Base-by-base conservation (phyloP, 2,888 invertebrate species). In the Orchestes rusci region DNA sequence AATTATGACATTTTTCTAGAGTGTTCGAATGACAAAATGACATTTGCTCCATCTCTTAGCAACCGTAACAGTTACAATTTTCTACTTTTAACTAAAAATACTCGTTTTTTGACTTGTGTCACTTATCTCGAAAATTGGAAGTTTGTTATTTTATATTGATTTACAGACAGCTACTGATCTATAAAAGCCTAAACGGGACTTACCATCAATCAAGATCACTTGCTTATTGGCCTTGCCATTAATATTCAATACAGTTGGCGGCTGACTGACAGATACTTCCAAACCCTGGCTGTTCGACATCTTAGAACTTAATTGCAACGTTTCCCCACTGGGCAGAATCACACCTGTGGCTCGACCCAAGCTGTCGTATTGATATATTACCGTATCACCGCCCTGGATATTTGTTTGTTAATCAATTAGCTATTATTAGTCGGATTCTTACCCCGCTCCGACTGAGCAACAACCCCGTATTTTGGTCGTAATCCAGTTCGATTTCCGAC, bases 241-340 rank as follows among this genome's bases (percentile, higher is more conserved):
- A 37, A 69, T 61, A 35, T 59, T 61, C 28, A 69, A 52, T 44
- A 62, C 52, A 10, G 63, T 59, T 15, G 67, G 66, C 4, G 69
- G 68, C 53, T 62, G 63, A 50, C 56, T 64, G 7, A 88, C 80
- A 35, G 82, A 79, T 0, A 89, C 82, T 7, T 82, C 80, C 38
- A 89, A 71, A 12, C 85, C 86, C 60, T 86, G 84, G 55, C 80
- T 80, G 56, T 81, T 79, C 7, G 86, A 82, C 48, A 91, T 72
- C 50, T 83, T 82, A 1, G 90, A 90, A 12, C 76, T 76, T 45
- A 92, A 77, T 54, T 82, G 80, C 12, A 92, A 78, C 57, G 84
- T 83, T 70, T 94, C 92, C 43, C 95, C 95, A 53, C 92, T 93
- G 17, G 95, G 92, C 64, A 92, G 75, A 51, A 90, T 86, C 40